These are phyloP conservation scores for Telenomus remus DNA, from an alignment of 1,140 invertebrate genomes.

Conservation along the genomic window DNA sequence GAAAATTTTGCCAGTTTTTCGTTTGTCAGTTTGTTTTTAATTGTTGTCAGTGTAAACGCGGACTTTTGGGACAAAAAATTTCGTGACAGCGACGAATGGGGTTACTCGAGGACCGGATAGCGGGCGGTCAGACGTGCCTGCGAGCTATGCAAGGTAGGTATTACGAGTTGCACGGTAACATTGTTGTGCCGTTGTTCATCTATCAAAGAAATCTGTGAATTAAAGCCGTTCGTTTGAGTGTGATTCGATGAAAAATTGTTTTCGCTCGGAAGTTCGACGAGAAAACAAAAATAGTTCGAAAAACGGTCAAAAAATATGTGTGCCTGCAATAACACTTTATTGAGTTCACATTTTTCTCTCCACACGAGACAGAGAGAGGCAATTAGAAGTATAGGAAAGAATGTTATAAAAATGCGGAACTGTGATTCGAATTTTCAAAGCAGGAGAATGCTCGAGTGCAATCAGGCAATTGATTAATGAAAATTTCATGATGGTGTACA, in stretches of 20 bases:
- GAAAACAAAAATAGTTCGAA: not conserved
- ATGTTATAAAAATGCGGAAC: no score
- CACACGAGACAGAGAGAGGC: no score
- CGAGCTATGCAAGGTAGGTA: conserved; percentile 56
- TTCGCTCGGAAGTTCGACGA: conserved; percentile 7
- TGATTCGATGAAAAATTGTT: conserved; percentile 49
- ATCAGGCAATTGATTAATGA: conserved; percentile 30
- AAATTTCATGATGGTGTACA: conserved; percentile 24
- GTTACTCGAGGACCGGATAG: conserved; percentile 55
- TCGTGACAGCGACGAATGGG: conserved; percentile 55
- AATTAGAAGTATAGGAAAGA: no score
- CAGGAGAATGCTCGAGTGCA: conserved; percentile 7
- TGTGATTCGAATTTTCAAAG: no score
- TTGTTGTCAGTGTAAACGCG: no score
- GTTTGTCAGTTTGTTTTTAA: no score
- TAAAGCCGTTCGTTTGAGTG: conserved; percentile 44
- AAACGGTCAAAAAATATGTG: not conserved
- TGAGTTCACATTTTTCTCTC: no score
- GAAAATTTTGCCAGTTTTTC: no score
- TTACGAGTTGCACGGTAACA: conserved; percentile 29
- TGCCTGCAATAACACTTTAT: no score
- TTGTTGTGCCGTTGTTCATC: conserved; percentile 52
- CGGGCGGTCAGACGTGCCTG: conserved; percentile 55
- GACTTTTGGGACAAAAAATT: conserved; percentile 54
- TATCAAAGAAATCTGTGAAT: conserved; percentile 56